Percentiles rank a stretch among this genome's conserved stretches.
Conservation (phyloP, 2,113 vertebrate species). For the Sapajus apella region DNA sequence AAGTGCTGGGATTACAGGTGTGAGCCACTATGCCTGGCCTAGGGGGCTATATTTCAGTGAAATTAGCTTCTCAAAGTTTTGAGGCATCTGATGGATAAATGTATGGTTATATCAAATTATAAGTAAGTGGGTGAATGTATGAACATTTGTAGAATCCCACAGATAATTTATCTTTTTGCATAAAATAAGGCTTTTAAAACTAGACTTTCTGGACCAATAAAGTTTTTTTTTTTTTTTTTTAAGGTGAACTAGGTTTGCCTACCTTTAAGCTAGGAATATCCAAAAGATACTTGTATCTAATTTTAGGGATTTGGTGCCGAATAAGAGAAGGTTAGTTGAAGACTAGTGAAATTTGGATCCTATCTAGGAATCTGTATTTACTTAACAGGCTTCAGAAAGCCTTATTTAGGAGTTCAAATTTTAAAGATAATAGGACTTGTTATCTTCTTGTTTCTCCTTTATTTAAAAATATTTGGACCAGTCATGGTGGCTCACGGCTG, state of each 20-base stretch:
- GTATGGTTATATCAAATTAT: neutral
- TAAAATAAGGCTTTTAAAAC: neutral
- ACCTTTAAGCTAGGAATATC: conserved; percentile 23
- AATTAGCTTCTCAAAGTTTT: conserved; percentile 21
- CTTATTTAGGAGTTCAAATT: conserved; percentile 20
- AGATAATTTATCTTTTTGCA: conserved; percentile 12
- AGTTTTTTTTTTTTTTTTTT: neutral
- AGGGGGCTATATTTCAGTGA: neutral
- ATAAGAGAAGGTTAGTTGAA: neutral
- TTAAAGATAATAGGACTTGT: neutral
- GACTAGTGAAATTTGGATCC: neutral
- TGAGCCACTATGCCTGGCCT: too few species aligned
- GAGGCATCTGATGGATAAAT: neutral
- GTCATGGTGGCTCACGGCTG: too few species aligned
- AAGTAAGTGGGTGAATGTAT: neutral
- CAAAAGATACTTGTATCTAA: neutral
- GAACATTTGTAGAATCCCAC: conserved; percentile 35
- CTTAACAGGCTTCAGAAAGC: neutral
- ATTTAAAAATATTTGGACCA: neutral
- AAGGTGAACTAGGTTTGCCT: neutral
- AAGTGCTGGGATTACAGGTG: too few species aligned
- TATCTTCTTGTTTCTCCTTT: neutral
- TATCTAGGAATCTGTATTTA: neutral
- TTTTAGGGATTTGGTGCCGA: neutral
- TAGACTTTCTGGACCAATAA: neutral